A percentile compares a stretch with the other conserved stretches of the same genome.
These are phyloP conservation scores for Cheilosia soror DNA, from an alignment of 2,888 invertebrate species.

Conservation along the genomic window DNA sequence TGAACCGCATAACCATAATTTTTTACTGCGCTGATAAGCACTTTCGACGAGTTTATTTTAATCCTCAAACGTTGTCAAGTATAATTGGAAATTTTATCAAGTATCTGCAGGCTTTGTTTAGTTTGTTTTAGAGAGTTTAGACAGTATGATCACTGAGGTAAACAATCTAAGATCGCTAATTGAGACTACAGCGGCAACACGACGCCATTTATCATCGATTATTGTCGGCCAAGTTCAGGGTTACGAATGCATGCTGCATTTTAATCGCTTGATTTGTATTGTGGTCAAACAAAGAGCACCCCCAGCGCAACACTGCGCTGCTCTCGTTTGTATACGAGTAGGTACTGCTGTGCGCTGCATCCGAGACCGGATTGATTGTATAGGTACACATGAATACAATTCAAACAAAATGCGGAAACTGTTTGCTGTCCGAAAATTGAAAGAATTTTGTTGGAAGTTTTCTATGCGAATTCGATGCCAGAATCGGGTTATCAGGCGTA, in stretches of 20 bases:
- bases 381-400: neutral
- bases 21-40: constrained; percentile 21
- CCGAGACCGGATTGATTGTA: neutral
- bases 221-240: constrained; percentile 67
- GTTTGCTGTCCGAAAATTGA: neutral
- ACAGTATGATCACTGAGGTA: no score
- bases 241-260: constrained; percentile 10
- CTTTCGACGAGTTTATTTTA: constrained; percentile 1
- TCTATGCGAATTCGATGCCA: neutral
- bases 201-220: neutral
- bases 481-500: constrained; percentile 6
- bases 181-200: no score
- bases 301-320: neutral
- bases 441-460: constrained; percentile 17
- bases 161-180: no score
- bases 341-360: constrained; percentile 2
- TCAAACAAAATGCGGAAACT: neutral
- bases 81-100: no score
- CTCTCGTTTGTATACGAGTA: neutral
- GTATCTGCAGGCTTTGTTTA: no score
- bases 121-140: neutral
- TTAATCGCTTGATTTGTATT: constrained; percentile 40
- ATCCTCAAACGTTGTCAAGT: neutral
- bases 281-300: constrained; percentile 15
- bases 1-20: neutral